Base-by-base conservation (phyloP, 1,140 invertebrate species). In the Oreohelix idahoensis region DNA sequence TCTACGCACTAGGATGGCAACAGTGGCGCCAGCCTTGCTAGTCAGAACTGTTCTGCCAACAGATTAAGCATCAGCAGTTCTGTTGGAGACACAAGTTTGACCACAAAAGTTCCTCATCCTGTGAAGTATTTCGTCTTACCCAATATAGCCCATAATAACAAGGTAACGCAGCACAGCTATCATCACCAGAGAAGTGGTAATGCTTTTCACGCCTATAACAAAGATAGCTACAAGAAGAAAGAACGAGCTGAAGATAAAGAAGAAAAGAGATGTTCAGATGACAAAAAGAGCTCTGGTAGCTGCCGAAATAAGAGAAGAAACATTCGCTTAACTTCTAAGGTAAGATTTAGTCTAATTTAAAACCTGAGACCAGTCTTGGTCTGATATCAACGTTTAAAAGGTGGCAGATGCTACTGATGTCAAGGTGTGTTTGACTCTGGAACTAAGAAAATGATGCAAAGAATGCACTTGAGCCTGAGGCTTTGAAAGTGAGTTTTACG, bases 121-220 rank as follows among this genome's bases (percentile, higher is more conserved):
- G 36, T 17, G 39, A 74, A n/a, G 53, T 70, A 0, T 53, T 38
- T 42, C 15, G 71, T 77, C 39, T 77, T 75, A 73, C 81, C 32
- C 66, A 35, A 73, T 69, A 75, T 76, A 39, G 4, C 74, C 38
- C 15, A 49, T 8, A 76, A 45, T 45, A 76, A 76, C 42, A 76
- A 76, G 39, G 74, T 76, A 10, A 39, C n/a, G 38, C 36, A 45
- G 26, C 17, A 26, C 13, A 26, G 35, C 13, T 5, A 32, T 5
- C 5, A 36, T 15, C 4, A n/a, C 38, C 10, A 17, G 23, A 26
- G 23, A 58, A 15, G 51, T 58, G 26, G 26, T 20, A 58, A 58
- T 23, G 1, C 17, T 4, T 58, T 10, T 26, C 15, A 15, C 23
- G 20, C 4, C 51, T 4, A 15, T 2, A 58, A 38, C 58, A n/a